Base-by-base conservation (phyloP, 1,140 invertebrate species). In the Trinorchestia longiramus region DNA sequence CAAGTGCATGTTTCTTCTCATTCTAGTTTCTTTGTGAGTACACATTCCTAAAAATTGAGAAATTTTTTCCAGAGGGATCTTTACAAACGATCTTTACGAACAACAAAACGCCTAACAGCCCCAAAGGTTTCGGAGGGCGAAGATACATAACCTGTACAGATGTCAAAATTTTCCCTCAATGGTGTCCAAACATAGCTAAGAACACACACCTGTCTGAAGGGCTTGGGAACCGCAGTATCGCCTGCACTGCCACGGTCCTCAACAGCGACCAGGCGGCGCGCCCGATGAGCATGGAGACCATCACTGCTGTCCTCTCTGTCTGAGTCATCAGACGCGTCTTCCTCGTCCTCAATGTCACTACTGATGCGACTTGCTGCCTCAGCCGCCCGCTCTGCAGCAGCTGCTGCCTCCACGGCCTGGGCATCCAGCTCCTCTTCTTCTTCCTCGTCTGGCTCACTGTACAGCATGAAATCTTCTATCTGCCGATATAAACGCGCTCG, bases 381-480 rank as follows among this genome's bases (percentile, higher is more conserved):
- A 57, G 96, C 91, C 53, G 95, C 44, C 95, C 47, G 43, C n/a
- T 95, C 95, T 62, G 95, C 96, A 77, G 96, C 96, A 0, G 92
- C 87, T 47, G 94, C 53, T 11, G 95, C 87, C 90, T 95, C 96
- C 42, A 96, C 91, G 47, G 95, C 96, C 57, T 96, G 91, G 36
- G 43, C 95, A 62, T 96, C 92, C 15, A 95, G 92, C 36, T 96
- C 96, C 41, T 96, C 95, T 42, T 96, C 96, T 43, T 90, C 95
- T 40, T 96, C 95, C 57, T 96, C 96, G n/a, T 96, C 96, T 15
- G 96, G 95, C 91, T 96, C 95, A 42, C 96, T 96, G 87, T 96
- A 96, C 47, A 96, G 77, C 96, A 96, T 95, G 43, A 96, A 96
- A 40, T 96, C 95, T 43, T 96, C 95, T 90, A 96, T 96, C 96